These are phyloP conservation scores for Strigops habroptila DNA, from an alignment of 2,113 vertebrate species.

Conservation along the genomic window DNA sequence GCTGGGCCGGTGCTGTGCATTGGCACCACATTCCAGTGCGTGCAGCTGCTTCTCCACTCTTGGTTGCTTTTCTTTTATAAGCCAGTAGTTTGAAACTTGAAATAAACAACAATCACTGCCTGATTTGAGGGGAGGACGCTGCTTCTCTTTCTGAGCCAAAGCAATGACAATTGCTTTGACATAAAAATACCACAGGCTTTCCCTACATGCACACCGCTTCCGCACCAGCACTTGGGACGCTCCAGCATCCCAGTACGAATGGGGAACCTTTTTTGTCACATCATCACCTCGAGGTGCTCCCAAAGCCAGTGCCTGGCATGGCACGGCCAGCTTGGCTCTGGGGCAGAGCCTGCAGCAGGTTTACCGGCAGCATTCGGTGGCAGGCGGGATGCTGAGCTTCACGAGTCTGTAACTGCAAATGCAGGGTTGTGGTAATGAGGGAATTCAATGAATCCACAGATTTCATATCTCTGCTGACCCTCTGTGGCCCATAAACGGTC, in stretches of 20 bases:
- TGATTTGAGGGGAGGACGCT: not conserved
- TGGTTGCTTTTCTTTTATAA: not conserved
- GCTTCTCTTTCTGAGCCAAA: not conserved
- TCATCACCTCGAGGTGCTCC: not conserved
- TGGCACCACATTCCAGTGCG: rapidly evolving
- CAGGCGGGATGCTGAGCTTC: not conserved
- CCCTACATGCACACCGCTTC: not conserved
- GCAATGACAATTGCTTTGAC: not conserved
- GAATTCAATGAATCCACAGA: constrained; percentile 45
- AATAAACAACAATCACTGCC: not conserved
- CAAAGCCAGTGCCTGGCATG: rapidly evolving
- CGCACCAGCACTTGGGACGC: rapidly evolving
- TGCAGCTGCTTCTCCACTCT: rapidly evolving
- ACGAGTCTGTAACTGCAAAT: constrained; percentile 3
- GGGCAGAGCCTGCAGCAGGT: not conserved
- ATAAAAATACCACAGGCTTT: not conserved
- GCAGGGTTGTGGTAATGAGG: not conserved
- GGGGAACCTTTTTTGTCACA: not conserved
- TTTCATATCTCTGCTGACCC: constrained; percentile 9
- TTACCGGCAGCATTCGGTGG: not conserved
- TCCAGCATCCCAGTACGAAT: rapidly evolving
- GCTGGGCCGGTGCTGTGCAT: rapidly evolving
- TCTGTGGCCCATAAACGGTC: not conserved
- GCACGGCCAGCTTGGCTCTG: rapidly evolving
- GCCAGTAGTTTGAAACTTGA: not conserved